Conservation (phyloP, 2,888 invertebrate genomes). For the Bombylius discolor region DNA sequence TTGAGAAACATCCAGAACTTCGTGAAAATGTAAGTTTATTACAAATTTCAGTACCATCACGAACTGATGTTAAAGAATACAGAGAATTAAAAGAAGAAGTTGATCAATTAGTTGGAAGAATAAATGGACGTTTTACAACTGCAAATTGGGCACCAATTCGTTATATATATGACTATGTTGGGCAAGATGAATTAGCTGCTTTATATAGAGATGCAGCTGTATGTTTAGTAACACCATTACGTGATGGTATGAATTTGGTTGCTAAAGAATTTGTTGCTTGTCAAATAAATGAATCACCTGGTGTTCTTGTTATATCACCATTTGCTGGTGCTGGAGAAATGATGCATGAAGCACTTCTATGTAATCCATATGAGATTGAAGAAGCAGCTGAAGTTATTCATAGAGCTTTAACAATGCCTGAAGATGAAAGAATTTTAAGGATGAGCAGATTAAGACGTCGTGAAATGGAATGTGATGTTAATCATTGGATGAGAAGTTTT, state of each 20-base stretch:
- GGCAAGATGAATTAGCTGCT: conserved; percentile 73
- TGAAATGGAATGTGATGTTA: conserved; percentile 71
- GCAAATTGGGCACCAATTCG: conserved; percentile 84
- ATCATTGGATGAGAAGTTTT: conserved; percentile 80
- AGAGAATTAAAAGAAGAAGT: conserved; percentile 82
- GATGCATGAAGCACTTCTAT: conserved; percentile 84
- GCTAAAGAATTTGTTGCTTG: conserved; percentile 89
- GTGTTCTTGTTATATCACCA: conserved; percentile 77
- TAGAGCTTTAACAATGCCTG: conserved; percentile 78
- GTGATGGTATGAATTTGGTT: conserved; percentile 86
- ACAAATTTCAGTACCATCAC: conserved; percentile 78
- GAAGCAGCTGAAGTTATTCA: conserved; percentile 79
- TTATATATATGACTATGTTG: conserved; percentile 79
- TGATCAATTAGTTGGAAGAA: conserved; percentile 72
- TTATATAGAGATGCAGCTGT: conserved; percentile 79
- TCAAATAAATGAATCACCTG: conserved; percentile 73
- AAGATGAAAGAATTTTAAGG: conserved; percentile 70
- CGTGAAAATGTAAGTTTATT: conserved; percentile 66
- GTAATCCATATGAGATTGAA: conserved; percentile 80
- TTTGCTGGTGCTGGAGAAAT: conserved; percentile 88
- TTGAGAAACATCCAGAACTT: conserved; percentile 75
- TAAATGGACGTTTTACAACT: conserved; percentile 79
- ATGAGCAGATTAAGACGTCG: conserved; percentile 74
- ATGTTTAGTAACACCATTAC: conserved; percentile 71
- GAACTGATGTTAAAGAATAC: conserved; percentile 82